These are phyloP conservation scores for Luidia sarsii DNA, from an alignment of 53 echinoderm and acorn worm genomes.

Conservation along the genomic window DNA sequence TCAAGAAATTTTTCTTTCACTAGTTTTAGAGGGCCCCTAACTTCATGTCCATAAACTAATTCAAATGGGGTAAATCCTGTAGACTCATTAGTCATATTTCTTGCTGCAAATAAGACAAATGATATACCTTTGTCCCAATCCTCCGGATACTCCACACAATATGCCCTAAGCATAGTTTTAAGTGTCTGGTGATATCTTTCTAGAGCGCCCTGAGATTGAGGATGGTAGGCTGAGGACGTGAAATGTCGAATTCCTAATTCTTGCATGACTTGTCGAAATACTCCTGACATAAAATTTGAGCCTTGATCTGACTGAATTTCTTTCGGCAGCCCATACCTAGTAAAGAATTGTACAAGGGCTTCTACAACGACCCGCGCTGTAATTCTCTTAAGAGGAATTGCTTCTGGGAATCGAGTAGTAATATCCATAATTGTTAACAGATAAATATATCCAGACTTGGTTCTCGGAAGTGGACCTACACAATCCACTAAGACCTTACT, in stretches of 20 bases:
- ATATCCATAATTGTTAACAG: conserved; percentile 63
- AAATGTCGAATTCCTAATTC: conserved; percentile 53
- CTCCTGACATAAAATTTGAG: conserved; percentile 56
- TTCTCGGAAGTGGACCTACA: conserved; percentile 62
- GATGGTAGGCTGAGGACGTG: conserved; percentile 64
- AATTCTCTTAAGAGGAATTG: conserved; percentile 56
- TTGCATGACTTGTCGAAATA: conserved; percentile 58
- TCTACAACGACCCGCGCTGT: conserved; percentile 43
- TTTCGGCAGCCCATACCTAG: conserved; percentile 58
- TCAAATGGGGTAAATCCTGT: conserved; percentile 48
- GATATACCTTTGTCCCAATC: conserved; percentile 69
- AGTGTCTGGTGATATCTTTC: conserved; percentile 61
- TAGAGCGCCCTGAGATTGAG: conserved; percentile 66
- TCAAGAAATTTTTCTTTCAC: conserved; percentile 23
- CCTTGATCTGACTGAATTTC: conserved; percentile 68
- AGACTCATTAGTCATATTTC: conserved; percentile 37
- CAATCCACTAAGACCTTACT: conserved; percentile 54
- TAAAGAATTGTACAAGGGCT: conserved; percentile 62
- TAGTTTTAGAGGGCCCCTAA: conserved; percentile 14
- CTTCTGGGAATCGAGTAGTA: conserved; percentile 59
- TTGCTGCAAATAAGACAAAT: conserved; percentile 17
- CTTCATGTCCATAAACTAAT: conserved; percentile 19
- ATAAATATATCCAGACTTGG: conserved; percentile 46
- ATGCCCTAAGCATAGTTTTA: conserved; percentile 53
- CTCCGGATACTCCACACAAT: conserved; percentile 21